These are phyloP conservation scores for Mesorhabditis belari DNA, from an alignment of 2,888 invertebrate species.

Conservation along the genomic window DNA sequence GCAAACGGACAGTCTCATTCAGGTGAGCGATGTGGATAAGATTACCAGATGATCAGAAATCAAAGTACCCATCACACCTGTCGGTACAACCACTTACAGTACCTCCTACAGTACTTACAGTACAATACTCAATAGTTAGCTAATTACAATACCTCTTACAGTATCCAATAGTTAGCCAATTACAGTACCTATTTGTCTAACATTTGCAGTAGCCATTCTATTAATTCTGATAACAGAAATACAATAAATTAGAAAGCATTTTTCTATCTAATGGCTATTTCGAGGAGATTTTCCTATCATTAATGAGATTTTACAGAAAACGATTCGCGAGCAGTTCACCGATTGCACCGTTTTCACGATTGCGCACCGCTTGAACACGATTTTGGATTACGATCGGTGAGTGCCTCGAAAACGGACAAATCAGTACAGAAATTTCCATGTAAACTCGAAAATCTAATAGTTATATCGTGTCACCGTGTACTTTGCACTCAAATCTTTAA, in stretches of 20 bases:
- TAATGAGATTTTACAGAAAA: slow-evolving; percentile 62
- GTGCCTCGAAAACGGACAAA: too few species aligned
- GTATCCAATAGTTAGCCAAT: not conserved
- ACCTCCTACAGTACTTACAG: not conserved
- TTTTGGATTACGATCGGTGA: slow-evolving; percentile 68
- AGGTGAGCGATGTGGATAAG: slow-evolving; percentile 80
- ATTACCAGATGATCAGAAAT: not conserved
- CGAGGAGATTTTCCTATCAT: not conserved
- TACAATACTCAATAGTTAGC: not conserved
- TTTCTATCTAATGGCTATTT: too few species aligned
- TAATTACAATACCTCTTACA: slow-evolving; percentile 4
- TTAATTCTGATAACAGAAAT: too few species aligned
- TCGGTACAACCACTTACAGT: slow-evolving; percentile 1
- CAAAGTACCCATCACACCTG: not conserved
- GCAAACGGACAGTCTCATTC: slow-evolving; percentile 58
- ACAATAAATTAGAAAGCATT: too few species aligned
- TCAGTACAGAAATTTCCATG: not conserved
- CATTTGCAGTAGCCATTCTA: too few species aligned
- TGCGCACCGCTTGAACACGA: slow-evolving; percentile 76
- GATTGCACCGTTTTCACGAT: slow-evolving; percentile 61
- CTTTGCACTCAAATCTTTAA: too few species aligned
- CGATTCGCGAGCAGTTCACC: slow-evolving; percentile 70
- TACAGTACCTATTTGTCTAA: not conserved
- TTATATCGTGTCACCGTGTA: too few species aligned
- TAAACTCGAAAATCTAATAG: too few species aligned